These are phyloP conservation scores for Styela clava DNA, from an alignment of 23 tunicate genomes.

Conservation along the genomic window DNA sequence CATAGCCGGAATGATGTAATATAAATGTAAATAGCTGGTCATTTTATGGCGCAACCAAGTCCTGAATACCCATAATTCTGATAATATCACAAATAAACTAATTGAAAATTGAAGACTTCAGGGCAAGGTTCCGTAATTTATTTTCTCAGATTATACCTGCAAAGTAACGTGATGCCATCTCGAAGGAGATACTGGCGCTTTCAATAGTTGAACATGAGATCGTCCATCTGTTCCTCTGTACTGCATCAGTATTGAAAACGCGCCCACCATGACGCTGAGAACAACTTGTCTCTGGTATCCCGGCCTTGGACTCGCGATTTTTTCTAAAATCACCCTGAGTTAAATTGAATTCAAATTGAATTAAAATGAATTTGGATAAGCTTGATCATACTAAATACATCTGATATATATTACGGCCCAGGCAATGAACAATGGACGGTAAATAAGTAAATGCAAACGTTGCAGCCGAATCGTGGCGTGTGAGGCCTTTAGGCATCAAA, in stretches of 20 bases:
- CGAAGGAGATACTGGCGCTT: constrained; percentile 35
- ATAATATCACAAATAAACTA: too few relatives aligned
- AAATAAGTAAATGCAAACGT: too few relatives aligned
- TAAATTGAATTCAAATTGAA: neutral
- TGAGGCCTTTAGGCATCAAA: too few relatives aligned
- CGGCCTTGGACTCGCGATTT: constrained; percentile 39
- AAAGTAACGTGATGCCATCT: constrained; percentile 79
- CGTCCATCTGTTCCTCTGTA: constrained; percentile 43
- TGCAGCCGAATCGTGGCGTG: too few relatives aligned
- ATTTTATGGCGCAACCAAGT: too few relatives aligned
- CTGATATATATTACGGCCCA: neutral
- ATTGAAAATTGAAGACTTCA: too few relatives aligned
- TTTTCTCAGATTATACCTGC: constrained; percentile 26
- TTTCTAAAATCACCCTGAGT: constrained; percentile 61
- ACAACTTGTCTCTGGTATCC: constrained; percentile 28
- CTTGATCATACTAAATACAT: neutral
- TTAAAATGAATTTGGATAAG: neutral
- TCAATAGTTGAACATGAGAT: constrained; percentile 34
- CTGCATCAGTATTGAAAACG: constrained; percentile 48
- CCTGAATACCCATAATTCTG: too few relatives aligned
- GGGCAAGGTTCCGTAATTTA: too few relatives aligned
- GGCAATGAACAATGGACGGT: too few relatives aligned
- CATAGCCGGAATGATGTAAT: too few relatives aligned
- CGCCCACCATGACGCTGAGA: constrained; percentile 46
- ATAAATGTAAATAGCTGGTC: too few relatives aligned